Conservation (phyloP, 1,140 invertebrate species). For the Caerostris extrusa region DNA sequence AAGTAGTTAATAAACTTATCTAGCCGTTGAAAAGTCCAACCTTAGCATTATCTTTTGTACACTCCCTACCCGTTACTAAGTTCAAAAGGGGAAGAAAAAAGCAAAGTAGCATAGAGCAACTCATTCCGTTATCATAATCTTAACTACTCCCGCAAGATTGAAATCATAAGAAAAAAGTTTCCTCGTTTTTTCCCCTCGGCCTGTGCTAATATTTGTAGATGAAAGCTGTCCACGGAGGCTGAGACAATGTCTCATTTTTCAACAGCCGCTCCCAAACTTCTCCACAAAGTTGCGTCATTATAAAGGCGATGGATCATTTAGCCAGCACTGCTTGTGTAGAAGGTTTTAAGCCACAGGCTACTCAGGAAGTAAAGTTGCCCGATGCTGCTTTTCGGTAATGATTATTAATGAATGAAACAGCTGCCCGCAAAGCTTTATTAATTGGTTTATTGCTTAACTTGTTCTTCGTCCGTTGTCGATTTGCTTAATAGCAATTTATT, state of each 20-base stretch:
- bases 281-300: conserved; percentile 74
- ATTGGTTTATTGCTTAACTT: conserved; percentile 76
- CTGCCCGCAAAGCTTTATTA: conserved; percentile 75
- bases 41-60: neutral
- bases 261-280: conserved; percentile 74
- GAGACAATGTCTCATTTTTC: conserved; percentile 76
- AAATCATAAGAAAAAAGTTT: conserved; percentile 39
- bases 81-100: neutral
- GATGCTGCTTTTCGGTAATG: conserved; percentile 73
- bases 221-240: conserved; percentile 52
- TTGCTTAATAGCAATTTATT: conserved; percentile 76
- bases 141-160: conserved; percentile 60
- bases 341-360: conserved; percentile 72
- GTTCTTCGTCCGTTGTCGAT: conserved; percentile 74
- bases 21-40: neutral
- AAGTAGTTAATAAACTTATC: neutral
- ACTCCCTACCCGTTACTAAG: neutral
- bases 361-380: conserved; percentile 67
- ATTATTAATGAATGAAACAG: conserved; percentile 77
- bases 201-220: conserved; percentile 73
- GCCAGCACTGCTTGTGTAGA: conserved; percentile 56
- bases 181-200: neutral
- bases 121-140: conserved; percentile 22
- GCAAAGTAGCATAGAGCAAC: neutral
- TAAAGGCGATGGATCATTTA: conserved; percentile 74